A percentile compares a stretch with the other conserved stretches of the same genome.
These are phyloP conservation scores for Operophtera brumata DNA, from an alignment of 2,888 invertebrate species.

Conservation along the genomic window DNA sequence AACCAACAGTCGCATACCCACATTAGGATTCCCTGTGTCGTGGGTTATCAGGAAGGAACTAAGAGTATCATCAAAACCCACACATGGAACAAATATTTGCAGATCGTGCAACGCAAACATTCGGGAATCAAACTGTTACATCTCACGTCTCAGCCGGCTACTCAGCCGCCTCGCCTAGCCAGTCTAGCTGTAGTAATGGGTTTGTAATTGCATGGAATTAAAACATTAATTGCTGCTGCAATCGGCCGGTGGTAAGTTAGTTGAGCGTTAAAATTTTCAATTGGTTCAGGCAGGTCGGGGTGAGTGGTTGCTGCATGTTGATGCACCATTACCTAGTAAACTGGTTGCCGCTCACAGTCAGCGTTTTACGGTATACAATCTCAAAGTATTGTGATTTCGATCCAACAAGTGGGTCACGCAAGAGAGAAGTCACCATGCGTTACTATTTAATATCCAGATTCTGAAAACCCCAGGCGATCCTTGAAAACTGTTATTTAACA, in stretches of 20 bases:
- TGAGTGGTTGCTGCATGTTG: conserved; percentile 47
- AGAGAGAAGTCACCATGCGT: background rate
- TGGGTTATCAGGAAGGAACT: background rate
- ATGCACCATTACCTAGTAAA: conserved; percentile 43
- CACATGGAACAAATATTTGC: background rate
- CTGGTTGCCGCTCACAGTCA: background rate
- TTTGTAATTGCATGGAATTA: conserved; percentile 25
- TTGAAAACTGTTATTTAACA: too few relatives aligned
- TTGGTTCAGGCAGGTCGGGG: conserved; percentile 40
- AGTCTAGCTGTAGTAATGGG: background rate
- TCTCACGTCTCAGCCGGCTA: background rate
- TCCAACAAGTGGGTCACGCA: background rate
- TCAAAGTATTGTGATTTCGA: background rate
- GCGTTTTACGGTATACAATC: background rate
- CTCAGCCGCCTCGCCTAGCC: background rate
- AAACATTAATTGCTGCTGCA: conserved; percentile 28
- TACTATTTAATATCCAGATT: too few relatives aligned
- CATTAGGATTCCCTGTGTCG: background rate
- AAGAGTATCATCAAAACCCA: background rate
- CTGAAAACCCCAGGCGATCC: too few relatives aligned
- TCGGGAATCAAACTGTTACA: background rate
- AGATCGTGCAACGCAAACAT: too few relatives aligned
- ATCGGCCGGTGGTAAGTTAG: conserved; percentile 44
- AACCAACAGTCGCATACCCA: too few relatives aligned
- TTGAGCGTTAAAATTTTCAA: conserved; percentile 50